phyloP scores from a whole-genome alignment of 2,888 invertebrate species.

The Tenthredo livida region DNA sequence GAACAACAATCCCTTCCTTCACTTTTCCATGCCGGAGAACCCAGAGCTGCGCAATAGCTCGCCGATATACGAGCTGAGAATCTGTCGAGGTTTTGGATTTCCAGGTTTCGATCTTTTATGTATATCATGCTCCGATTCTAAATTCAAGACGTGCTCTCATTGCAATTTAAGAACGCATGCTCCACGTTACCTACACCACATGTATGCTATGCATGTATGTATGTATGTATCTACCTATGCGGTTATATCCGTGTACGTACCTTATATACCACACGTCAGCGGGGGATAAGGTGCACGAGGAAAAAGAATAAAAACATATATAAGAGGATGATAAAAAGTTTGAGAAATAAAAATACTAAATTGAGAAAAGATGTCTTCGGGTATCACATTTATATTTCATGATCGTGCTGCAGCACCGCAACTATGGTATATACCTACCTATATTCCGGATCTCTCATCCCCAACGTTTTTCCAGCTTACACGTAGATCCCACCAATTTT shows the following conservation, averaged over 20 bases:
- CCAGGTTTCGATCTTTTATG: slow-evolving; percentile 33
- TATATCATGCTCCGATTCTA: slow-evolving; percentile 43
- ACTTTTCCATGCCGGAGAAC: too few species aligned
- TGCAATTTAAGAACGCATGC: slow-evolving; percentile 45
- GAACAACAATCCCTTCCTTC: background rate
- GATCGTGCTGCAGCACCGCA: background rate
- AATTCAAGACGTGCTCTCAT: slow-evolving; percentile 48
- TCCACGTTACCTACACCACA: background rate
- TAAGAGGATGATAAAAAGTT: background rate
- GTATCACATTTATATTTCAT: slow-evolving; percentile 48
- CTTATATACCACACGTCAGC: background rate
- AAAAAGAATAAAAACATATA: background rate
- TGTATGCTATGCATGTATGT: too few species aligned
- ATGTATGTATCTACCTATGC: background rate
- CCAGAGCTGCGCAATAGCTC: background rate
- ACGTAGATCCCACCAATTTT: too few species aligned
- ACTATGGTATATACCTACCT: background rate
- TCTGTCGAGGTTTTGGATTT: slow-evolving; percentile 22
- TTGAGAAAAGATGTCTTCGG: slow-evolving; percentile 26
- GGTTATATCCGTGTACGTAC: background rate
- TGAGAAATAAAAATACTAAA: slow-evolving; percentile 26
- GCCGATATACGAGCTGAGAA: background rate
- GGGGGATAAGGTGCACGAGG: background rate
- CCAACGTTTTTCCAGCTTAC: background rate
- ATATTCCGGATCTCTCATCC: background rate